Percentiles rank a stretch among this genome's conserved stretches.
Evolutionary conservation across 2,113 vertebrate species (phyloP).

Genomic region (Myotis yumanensis): DNA sequence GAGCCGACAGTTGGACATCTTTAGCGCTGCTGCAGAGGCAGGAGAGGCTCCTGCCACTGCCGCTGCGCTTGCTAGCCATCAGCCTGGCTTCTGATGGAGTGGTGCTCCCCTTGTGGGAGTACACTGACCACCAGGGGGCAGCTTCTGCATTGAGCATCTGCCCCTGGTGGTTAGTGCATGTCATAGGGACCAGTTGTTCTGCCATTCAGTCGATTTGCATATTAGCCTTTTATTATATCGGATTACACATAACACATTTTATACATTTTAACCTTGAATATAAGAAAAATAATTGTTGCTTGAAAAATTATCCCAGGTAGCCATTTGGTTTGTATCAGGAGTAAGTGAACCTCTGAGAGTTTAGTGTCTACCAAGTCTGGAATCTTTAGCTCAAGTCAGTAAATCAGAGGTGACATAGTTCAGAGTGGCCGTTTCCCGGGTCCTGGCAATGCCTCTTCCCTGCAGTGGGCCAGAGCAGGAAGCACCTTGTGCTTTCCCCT

Average conservation of each 20-base stretch:
- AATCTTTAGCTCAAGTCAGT: conserved; percentile 70
- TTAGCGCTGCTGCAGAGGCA: too few relatives aligned
- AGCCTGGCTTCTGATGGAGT: too few relatives aligned
- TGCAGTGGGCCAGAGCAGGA: conserved; percentile 47
- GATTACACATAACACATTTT: conserved; percentile 82
- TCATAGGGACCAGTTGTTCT: too few relatives aligned
- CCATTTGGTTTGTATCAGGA: conserved; percentile 83
- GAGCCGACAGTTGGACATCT: too few relatives aligned
- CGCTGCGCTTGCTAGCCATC: too few relatives aligned
- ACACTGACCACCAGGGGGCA: too few relatives aligned
- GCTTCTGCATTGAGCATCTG: too few relatives aligned
- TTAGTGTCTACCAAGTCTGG: conserved; percentile 58
- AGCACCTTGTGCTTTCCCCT: conserved; percentile 79
- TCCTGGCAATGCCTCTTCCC: conserved; percentile 73
- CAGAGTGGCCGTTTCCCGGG: conserved; percentile 79
- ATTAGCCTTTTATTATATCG: too few relatives aligned
- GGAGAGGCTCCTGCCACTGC: too few relatives aligned
- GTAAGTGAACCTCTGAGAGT: conserved; percentile 74
- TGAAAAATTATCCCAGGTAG: conserved; percentile 83
- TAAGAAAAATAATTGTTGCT: conserved; percentile 78
- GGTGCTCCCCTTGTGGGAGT: too few relatives aligned
- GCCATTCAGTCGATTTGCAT: too few relatives aligned
- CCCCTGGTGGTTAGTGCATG: too few relatives aligned
- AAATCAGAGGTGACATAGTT: conserved; percentile 72
- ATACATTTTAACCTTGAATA: conserved; percentile 81